Evolutionary conservation across 2,888 invertebrate species (phyloP), one percentile per base, ranked within the genome.

Genomic region (Himalopsyche kuldschensis): DNA sequence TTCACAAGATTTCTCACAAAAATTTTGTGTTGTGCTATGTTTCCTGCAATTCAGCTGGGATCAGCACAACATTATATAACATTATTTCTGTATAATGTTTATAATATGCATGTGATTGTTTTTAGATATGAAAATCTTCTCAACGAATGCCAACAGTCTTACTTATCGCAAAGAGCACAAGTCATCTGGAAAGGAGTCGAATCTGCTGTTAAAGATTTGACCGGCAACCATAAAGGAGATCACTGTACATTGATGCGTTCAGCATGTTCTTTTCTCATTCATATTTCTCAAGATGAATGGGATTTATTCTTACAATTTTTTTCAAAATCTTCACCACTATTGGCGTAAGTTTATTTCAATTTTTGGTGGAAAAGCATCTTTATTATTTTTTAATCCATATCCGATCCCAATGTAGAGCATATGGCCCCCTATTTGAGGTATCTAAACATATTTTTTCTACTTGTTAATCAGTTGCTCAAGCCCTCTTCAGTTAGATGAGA

Each of bases 281-380:
- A 98, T 89, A 95, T 99, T 0, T 98, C 98, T 87, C 95, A 98
- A 87, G 99, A 99, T 90, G 99, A 99, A 89, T 95, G 97, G 87
- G 95, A 96, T 86, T 92, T 99, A 3, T 99, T 96, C 89, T 94
- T 94, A 86, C 97, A 98, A 89, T 98, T 99, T 90, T 99, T 99
- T 89, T 92, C 93, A 0, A 92, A 93, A 63, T 90, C 93, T 0
- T 95, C 95, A 6, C 89, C 91, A 2, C 93, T 95, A 77, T 89
- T 97, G 5, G 93, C 94, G 93, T 95, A 87, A 92, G 91, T 88
- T 15, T 10, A 11, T 6, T 0, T n/a, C n/a, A n/a, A n/a, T n/a
- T n/a, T n/a, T n/a, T n/a, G n/a, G n/a, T n/a, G n/a, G n/a, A n/a
- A n/a, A n/a, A n/a, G n/a, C n/a, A n/a, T n/a, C n/a, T n/a, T n/a